These are phyloP conservation scores for Mantis religiosa DNA, from an alignment of 2,888 invertebrate genomes.

Conservation along the genomic window DNA sequence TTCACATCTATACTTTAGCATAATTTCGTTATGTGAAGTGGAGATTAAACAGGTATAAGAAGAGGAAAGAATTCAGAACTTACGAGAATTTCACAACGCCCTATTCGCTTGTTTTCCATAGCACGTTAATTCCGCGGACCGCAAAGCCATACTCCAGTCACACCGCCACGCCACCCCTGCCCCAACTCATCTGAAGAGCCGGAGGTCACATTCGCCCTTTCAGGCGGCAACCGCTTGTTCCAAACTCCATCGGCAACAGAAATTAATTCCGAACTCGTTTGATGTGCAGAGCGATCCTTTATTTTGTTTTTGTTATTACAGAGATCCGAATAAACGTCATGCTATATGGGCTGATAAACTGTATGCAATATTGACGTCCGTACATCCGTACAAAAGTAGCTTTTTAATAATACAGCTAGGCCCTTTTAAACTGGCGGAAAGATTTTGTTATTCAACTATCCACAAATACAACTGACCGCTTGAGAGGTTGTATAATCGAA, in stretches of 20 bases:
- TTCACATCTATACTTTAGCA: too few relatives aligned
- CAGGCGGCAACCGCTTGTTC: background rate
- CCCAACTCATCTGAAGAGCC: background rate
- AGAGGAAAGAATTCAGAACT: background rate
- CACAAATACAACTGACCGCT: background rate
- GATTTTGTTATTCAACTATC: background rate
- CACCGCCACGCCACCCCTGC: background rate
- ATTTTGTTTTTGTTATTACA: background rate
- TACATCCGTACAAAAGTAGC: background rate
- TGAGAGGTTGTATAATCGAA: background rate
- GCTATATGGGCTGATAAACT: background rate
- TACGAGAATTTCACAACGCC: background rate
- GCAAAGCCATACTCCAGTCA: background rate
- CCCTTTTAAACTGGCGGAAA: background rate
- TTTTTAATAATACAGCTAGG: background rate
- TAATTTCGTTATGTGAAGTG: background rate
- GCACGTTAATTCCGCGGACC: background rate
- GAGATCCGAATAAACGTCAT: background rate
- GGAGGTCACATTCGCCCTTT: background rate
- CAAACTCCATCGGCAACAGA: background rate
- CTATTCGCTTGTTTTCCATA: background rate
- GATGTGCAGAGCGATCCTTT: background rate
- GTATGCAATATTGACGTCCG: background rate
- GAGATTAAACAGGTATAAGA: background rate
- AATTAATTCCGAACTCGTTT: background rate